A percentile compares a stretch with the other conserved stretches of the same genome.
Evolutionary conservation across 2,797 vertebrate genomes (phyloP).

Genomic region (Pangasius macronema): DNA sequence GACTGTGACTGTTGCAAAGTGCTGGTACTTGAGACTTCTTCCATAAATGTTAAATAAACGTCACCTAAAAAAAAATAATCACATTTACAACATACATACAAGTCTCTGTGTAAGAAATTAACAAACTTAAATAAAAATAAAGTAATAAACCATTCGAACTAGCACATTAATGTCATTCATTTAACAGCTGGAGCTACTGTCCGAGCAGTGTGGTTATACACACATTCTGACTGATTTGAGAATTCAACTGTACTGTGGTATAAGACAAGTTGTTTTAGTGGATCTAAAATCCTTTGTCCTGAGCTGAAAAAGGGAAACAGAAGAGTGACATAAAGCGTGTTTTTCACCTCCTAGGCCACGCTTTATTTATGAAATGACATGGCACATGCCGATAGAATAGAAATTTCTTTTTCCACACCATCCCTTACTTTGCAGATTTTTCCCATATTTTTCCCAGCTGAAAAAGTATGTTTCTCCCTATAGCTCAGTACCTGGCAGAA

Average conservation of each 20-base stretch:
- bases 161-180: not conserved
- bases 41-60: not conserved
- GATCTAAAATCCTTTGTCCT: constrained; percentile 67
- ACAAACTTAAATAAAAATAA: not conserved
- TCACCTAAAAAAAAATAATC: not conserved
- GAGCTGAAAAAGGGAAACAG: constrained; percentile 61
- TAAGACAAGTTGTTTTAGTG: constrained; percentile 73
- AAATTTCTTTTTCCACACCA: not conserved
- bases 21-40: not conserved
- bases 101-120: not conserved
- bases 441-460: constrained; percentile 32
- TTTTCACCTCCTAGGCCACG: constrained; percentile 52
- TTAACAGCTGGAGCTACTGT: not conserved
- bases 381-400: not conserved
- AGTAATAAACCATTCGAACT: not conserved
- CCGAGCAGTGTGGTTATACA: not conserved
- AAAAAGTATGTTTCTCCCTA: constrained; percentile 43
- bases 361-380: constrained; percentile 60
- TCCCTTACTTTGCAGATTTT: constrained; percentile 36
- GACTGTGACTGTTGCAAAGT: not conserved
- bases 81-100: not conserved
- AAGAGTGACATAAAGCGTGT: constrained; percentile 56
- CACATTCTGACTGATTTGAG: not conserved
- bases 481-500: constrained; percentile 19
- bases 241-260: not conserved